phyloP scores from a whole-genome alignment of 23 tunicate genomes.

The Phallusia fumigata region DNA sequence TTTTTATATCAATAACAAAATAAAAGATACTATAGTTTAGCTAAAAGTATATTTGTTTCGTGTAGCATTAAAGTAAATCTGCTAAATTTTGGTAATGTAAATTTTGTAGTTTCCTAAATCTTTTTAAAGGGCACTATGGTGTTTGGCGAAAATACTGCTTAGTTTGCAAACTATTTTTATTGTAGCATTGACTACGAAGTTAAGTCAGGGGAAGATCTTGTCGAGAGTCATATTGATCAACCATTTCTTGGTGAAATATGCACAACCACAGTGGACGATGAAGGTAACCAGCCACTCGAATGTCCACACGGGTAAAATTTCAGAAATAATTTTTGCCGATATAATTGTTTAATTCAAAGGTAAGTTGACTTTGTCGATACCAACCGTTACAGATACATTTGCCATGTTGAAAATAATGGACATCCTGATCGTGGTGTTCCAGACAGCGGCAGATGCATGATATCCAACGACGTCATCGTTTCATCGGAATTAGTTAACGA shows the following conservation, averaged over 20 bases:
- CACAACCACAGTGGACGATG: slow-evolving; percentile 37
- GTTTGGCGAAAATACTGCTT: too few species aligned
- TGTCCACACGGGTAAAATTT: slow-evolving; percentile 67
- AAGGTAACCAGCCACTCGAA: slow-evolving; percentile 26
- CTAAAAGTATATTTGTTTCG: neutral
- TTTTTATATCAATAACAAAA: too few species aligned
- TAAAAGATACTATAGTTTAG: too few species aligned
- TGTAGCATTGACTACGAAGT: slow-evolving; percentile 19
- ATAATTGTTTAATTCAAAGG: too few species aligned
- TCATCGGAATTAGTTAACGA: too few species aligned
- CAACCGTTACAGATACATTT: slow-evolving; percentile 31
- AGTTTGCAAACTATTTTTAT: neutral
- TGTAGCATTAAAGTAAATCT: too few species aligned
- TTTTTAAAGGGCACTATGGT: too few species aligned
- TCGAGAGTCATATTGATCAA: slow-evolving; percentile 18
- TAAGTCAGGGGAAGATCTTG: slow-evolving; percentile 16
- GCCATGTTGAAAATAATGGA: slow-evolving; percentile 47
- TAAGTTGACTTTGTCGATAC: too few species aligned
- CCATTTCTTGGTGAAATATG: slow-evolving; percentile 30
- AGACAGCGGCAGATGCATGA: slow-evolving; percentile 44
- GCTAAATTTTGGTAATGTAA: too few species aligned
- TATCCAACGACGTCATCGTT: neutral
- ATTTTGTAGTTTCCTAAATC: too few species aligned
- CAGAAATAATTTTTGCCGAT: too few species aligned
- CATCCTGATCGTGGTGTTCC: slow-evolving; percentile 43